Evolutionary conservation across 2,888 invertebrate genomes (phyloP).

Genomic region (Noctuana brunneofusca): DNA sequence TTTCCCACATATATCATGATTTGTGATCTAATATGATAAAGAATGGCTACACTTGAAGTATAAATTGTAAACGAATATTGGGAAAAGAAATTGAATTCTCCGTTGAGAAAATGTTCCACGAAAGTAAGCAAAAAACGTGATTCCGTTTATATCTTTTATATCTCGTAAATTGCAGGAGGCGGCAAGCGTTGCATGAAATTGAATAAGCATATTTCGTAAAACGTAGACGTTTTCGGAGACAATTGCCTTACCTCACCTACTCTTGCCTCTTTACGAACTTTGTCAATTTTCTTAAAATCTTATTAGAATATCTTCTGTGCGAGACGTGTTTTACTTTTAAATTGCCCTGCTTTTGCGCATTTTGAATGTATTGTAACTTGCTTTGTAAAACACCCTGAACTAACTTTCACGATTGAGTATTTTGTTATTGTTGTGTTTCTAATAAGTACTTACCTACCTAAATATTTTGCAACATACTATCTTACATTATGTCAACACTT

Average conservation of each 20-base stretch:
- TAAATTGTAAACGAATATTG: slow-evolving; percentile 44
- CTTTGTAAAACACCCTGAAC: not conserved
- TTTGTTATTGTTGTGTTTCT: not conserved
- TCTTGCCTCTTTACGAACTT: slow-evolving; percentile 79
- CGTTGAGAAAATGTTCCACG: slow-evolving; percentile 80
- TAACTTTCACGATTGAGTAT: not conserved
- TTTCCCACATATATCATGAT: slow-evolving; percentile 9
- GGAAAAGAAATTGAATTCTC: slow-evolving; percentile 78
- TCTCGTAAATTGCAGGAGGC: slow-evolving; percentile 83
- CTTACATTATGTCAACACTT: not conserved
- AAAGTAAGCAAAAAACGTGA: slow-evolving; percentile 83
- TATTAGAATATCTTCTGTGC: slow-evolving; percentile 65
- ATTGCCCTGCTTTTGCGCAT: slow-evolving; percentile 35
- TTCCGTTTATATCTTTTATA: slow-evolving; percentile 83
- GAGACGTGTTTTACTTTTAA: slow-evolving; percentile 55
- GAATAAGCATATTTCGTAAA: slow-evolving; percentile 84
- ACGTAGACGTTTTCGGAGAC: slow-evolving; percentile 82
- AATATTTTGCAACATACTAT: not conserved
- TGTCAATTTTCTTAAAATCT: slow-evolving; percentile 81
- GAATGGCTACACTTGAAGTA: slow-evolving; percentile 38
- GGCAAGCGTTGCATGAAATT: slow-evolving; percentile 84
- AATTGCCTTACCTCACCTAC: slow-evolving; percentile 84
- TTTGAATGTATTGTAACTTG: slow-evolving; percentile 21
- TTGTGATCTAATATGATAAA: slow-evolving; percentile 27
- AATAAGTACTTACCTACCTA: not conserved